A percentile compares a stretch with the other conserved stretches of the same genome.
Evolutionary conservation across 2,113 vertebrate species (phyloP).

Genomic region (Micromys minutus): DNA sequence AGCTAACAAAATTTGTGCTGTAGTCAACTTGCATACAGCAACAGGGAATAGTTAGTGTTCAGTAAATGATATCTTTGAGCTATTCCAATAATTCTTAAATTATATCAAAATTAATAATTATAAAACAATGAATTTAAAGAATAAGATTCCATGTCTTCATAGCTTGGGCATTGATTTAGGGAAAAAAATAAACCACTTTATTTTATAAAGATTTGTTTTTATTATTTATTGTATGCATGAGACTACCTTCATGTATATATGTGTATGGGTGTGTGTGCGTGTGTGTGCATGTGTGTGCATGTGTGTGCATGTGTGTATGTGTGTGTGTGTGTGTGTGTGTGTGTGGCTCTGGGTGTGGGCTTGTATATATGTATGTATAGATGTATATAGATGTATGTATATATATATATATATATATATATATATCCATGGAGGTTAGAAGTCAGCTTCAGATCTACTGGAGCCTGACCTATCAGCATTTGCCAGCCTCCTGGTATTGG

Average conservation of each 20-base stretch:
- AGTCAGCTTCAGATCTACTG: neutral
- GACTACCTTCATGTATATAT: too few species aligned
- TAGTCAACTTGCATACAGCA: neutral
- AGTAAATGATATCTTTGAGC: neutral
- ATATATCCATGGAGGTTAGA: neutral
- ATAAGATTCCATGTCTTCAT: neutral
- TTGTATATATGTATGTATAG: too few species aligned
- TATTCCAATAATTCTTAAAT: neutral
- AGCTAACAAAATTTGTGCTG: too few species aligned
- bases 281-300: neutral
- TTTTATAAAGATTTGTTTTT: neutral
- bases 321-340: neutral
- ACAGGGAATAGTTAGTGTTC: neutral
- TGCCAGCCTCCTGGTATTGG: neutral
- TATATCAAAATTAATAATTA: neutral
- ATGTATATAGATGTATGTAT: too few species aligned
- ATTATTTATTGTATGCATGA: neutral
- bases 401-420: too few species aligned
- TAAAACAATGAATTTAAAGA: neutral
- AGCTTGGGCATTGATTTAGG: neutral
- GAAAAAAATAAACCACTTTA: neutral
- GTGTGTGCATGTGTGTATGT: neutral
- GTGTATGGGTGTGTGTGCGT: neutral
- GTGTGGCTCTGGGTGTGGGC: too few species aligned
- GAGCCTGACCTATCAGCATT: neutral